Evolutionary conservation across 1,140 invertebrate genomes (phyloP).

Genomic region (Lepidurus packardi): DNA sequence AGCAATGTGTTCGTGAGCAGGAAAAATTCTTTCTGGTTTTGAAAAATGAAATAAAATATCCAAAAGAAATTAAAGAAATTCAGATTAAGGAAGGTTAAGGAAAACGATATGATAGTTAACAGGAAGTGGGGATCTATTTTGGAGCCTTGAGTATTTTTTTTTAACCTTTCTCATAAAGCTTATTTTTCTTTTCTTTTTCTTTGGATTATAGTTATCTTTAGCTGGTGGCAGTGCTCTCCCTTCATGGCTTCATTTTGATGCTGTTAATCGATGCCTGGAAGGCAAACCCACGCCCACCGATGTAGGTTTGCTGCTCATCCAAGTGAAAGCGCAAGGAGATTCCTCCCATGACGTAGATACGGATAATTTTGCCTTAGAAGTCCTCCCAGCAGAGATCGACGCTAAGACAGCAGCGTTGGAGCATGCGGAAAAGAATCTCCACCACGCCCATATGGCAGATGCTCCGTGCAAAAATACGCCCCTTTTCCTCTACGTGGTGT

Average conservation of each 20-base stretch:
- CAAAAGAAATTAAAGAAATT: too few relatives aligned
- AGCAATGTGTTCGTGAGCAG: too few relatives aligned
- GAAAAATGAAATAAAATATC: too few relatives aligned
- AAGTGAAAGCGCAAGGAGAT: constrained; percentile 46
- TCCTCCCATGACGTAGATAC: constrained; percentile 44
- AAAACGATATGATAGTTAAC: too few relatives aligned
- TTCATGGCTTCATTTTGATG: constrained; percentile 46
- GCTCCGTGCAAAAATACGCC: background rate
- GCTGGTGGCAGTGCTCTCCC: constrained; percentile 41
- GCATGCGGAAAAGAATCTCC: background rate
- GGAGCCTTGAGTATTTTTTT: background rate
- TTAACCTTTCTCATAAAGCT: too few relatives aligned
- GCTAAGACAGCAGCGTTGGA: background rate
- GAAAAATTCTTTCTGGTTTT: too few relatives aligned
- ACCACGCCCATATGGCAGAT: background rate
- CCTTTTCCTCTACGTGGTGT: background rate
- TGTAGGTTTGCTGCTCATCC: constrained; percentile 51
- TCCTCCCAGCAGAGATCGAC: constrained; percentile 38
- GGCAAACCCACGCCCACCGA: constrained; percentile 55
- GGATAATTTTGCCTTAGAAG: constrained; percentile 54
- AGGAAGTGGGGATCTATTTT: background rate
- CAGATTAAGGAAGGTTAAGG: too few relatives aligned
- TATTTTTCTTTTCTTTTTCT: constrained; percentile 22
- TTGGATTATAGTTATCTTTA: constrained; percentile 39
- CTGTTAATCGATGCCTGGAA: constrained; percentile 45